Percentiles rank a stretch among this genome's conserved stretches.
Evolutionary conservation across 2,888 invertebrate genomes (phyloP).

Genomic region (Hyppa rectilinea): DNA sequence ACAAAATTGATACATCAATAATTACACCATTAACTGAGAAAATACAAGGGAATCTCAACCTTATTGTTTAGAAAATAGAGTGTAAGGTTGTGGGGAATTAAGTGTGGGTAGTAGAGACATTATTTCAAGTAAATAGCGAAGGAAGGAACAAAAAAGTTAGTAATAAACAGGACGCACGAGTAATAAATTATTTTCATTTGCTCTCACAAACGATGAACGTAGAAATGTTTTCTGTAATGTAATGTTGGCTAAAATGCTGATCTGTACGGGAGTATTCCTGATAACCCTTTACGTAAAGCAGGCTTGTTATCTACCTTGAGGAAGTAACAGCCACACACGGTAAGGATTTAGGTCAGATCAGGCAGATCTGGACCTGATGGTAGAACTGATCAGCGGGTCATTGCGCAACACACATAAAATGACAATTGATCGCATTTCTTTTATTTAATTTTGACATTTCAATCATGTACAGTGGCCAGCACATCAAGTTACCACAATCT

Average conservation of each 20-base stretch:
- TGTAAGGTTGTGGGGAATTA: background rate
- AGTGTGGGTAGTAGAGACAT: constrained; percentile 27
- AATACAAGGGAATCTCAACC: constrained; percentile 8
- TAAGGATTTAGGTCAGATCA: no score
- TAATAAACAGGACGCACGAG: constrained; percentile 59
- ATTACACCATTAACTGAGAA: constrained; percentile 48
- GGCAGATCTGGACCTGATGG: no score
- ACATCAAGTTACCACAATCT: no score
- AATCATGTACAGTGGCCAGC: no score
- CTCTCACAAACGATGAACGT: constrained; percentile 40
- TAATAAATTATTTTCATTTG: constrained; percentile 63
- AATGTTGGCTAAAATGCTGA: background rate
- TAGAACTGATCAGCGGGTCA: no score
- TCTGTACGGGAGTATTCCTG: constrained; percentile 35
- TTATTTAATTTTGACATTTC: no score
- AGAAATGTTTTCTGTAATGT: constrained; percentile 30
- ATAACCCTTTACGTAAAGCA: no score
- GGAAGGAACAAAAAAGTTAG: constrained; percentile 49
- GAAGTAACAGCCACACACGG: no score
- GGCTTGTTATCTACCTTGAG: no score
- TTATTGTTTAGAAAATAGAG: fast-evolving
- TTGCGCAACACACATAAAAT: no score
- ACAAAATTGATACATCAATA: constrained; percentile 65
- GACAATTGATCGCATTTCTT: no score
- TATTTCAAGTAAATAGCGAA: constrained; percentile 50